Percentiles rank a stretch among this genome's conserved stretches.
These are phyloP conservation scores for Mesaphorura yosii DNA, from an alignment of 1,140 invertebrate genomes.

Conservation along the genomic window DNA sequence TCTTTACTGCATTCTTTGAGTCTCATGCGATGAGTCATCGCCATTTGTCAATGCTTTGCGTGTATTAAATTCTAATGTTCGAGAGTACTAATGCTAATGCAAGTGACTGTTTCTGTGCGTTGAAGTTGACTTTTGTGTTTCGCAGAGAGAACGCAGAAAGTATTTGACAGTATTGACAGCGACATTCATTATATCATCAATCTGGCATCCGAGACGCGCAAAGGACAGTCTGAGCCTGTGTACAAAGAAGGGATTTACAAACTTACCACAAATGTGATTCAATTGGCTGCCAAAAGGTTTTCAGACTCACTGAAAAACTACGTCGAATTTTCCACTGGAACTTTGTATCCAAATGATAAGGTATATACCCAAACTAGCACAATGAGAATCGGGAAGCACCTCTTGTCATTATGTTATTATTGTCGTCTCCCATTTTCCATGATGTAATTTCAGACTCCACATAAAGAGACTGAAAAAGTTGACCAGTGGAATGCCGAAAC, in stretches of 20 bases:
- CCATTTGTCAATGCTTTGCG: too few relatives aligned
- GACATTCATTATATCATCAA: conserved; percentile 71
- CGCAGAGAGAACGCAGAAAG: conserved; percentile 61
- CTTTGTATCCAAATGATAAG: conserved; percentile 67
- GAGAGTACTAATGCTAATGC: background rate
- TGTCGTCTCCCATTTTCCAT: background rate
- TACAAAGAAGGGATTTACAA: conserved; percentile 80
- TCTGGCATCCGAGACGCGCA: conserved; percentile 79
- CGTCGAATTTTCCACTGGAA: conserved; percentile 73
- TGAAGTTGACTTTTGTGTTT: conserved; percentile 51
- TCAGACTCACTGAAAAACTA: conserved; percentile 45
- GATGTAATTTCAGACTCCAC: conserved; percentile 43
- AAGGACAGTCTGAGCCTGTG: conserved; percentile 71
- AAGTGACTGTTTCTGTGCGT: background rate
- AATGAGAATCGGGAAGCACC: too few relatives aligned
- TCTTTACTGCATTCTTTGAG: too few relatives aligned
- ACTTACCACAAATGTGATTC: conserved; percentile 61
- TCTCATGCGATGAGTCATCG: too few relatives aligned
- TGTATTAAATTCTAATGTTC: background rate
- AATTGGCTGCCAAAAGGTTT: conserved; percentile 40
- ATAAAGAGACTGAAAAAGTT: conserved; percentile 58
- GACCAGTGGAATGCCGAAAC: conserved; percentile 66
- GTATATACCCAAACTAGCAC: too few relatives aligned
- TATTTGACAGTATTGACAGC: conserved; percentile 49
- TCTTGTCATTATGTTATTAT: conserved; percentile 2